Evolutionary conservation across 2,113 vertebrate species (phyloP).

Genomic region (Neoarius graeffei): DNA sequence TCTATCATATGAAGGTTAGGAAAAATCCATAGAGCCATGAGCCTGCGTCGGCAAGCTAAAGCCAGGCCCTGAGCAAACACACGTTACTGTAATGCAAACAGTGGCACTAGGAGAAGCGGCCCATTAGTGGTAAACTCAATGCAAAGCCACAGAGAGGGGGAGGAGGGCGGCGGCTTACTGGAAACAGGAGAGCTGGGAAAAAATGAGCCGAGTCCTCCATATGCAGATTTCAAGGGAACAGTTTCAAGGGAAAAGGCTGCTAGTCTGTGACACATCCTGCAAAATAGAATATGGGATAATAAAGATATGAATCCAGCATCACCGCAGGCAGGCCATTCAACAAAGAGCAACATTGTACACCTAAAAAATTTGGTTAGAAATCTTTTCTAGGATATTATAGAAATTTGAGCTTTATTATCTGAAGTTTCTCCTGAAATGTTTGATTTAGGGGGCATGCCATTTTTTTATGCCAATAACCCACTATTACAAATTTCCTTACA

Average conservation of each 20-base stretch:
- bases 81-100: slow-evolving; percentile 50
- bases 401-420: neutral
- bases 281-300: neutral
- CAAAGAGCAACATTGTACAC: neutral
- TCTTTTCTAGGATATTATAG: neutral
- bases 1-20: slow-evolving; percentile 34
- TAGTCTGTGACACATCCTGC: neutral
- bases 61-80: slow-evolving; percentile 47
- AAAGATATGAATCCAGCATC: neutral
- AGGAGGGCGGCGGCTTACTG: slow-evolving; percentile 43
- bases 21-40: slow-evolving; percentile 41
- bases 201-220: slow-evolving; percentile 15
- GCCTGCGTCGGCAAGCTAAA: slow-evolving; percentile 6
- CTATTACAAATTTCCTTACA: neutral
- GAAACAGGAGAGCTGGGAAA: slow-evolving; percentile 36
- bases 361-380: neutral
- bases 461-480: neutral
- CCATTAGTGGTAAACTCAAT: slow-evolving; percentile 44
- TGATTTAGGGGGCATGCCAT: neutral
- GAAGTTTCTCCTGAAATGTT: neutral
- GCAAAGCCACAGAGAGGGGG: slow-evolving; percentile 39
- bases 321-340: neutral
- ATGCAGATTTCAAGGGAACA: slow-evolving; percentile 25
- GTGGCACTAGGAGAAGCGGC: slow-evolving; percentile 31
- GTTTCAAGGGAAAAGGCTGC: slow-evolving; percentile 9